Evolutionary conservation across 2,113 vertebrate species (phyloP), one percentile per base, ranked within the genome.

Genomic region (Clarias batrachus): DNA sequence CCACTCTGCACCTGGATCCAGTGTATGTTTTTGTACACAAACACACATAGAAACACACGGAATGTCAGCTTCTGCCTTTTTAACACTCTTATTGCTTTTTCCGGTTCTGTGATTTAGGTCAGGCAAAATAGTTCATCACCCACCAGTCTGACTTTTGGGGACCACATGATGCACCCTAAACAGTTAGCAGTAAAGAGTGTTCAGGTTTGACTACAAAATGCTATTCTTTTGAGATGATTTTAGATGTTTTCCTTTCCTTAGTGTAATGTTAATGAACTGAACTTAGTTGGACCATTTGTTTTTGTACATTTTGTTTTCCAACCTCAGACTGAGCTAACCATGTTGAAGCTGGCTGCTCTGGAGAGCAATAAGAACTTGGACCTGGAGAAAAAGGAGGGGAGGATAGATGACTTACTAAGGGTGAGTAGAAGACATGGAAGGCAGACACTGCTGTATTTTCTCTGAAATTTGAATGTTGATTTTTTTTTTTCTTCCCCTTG

Each of bases 321-420:
- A 56, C 80, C 12, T 8, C 90, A 99, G 98, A 99, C 98, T 93
- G 98, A 99, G 94, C 96, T 99, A 90, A 99, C 98, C 89, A 96
- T 97, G 95, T 93, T 97, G 92, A 99, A 99, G 94, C 93, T 99
- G 96, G 97, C 97, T 94, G 96, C 97, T 93, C 96, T 99, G 94
- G 98, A 99, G 96, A 99, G 96, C 96, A 99, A 97, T 93, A 99
- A 99, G 95, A 99, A 97, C 93, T 95, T 98, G 91, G 98, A 99
- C 94, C 95, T 99, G 94, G 98, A 99, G 95, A 99, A 99, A 94
- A 99, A 99, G 91, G 98, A 99, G 95, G 98, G 98, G 89, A 96
- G 97, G 92, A 99, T 99, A 96, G 98, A 99, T 92, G 98, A 99
- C 94, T 95, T 99, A 95, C 95, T 99, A 94, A 95, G 98, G 96